phyloP scores from a whole-genome alignment of 2,888 invertebrate genomes.

The Aplocera efformata region DNA sequence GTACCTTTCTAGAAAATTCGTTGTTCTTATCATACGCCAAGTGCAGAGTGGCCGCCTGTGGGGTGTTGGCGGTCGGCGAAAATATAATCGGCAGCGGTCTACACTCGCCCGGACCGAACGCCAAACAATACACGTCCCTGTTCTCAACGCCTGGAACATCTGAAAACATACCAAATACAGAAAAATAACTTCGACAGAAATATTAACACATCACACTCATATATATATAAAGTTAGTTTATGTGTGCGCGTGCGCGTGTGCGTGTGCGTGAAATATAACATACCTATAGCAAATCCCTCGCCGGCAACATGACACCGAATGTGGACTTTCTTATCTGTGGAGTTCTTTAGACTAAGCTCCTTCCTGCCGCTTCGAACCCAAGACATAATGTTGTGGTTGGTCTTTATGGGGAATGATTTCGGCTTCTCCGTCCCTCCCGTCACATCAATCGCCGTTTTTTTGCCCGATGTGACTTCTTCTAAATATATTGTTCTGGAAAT shows the following conservation, averaged over 20 bases:
- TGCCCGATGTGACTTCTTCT: conserved; percentile 52
- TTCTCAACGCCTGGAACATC: conserved; percentile 57
- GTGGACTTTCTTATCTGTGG: conserved; percentile 52
- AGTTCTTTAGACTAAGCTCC: conserved; percentile 65
- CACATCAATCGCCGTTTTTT: conserved; percentile 47
- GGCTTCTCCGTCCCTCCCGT: conserved; percentile 50
- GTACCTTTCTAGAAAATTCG: conserved; percentile 59
- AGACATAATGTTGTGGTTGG: conserved; percentile 53
- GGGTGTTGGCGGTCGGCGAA: conserved; percentile 43
- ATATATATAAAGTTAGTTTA: too few relatives aligned
- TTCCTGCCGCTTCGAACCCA: conserved; percentile 63
- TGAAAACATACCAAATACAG: too few relatives aligned
- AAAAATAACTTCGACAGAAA: too few relatives aligned
- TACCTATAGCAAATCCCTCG: conserved; percentile 55
- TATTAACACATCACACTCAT: too few relatives aligned
- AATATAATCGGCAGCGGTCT: conserved; percentile 56
- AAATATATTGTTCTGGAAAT: conserved; percentile 54
- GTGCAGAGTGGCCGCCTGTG: conserved; percentile 51
- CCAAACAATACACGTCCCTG: conserved; percentile 49
- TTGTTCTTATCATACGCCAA: conserved; percentile 58
- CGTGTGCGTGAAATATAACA: too few relatives aligned
- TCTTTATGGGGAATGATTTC: conserved; percentile 62
- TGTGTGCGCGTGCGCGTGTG: too few relatives aligned
- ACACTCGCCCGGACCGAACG: conserved; percentile 58
- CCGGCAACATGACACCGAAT: conserved; percentile 60